Percentiles rank a stretch among this genome's conserved stretches.
These are phyloP conservation scores for Pyrgus malvae DNA, from an alignment of 2,888 invertebrate genomes.

Conservation along the genomic window DNA sequence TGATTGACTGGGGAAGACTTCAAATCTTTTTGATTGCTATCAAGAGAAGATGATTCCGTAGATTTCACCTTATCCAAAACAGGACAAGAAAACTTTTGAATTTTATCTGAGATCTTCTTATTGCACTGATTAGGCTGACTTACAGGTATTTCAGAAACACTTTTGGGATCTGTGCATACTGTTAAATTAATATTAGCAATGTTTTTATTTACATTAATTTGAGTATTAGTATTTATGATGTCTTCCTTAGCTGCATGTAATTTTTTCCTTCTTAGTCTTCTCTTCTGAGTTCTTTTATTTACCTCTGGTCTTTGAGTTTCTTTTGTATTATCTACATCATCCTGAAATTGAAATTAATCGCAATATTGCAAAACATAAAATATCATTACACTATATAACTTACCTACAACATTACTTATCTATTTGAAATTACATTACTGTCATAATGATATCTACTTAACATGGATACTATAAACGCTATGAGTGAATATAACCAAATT, in stretches of 20 bases:
- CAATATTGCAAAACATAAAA: neutral
- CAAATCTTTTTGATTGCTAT: neutral
- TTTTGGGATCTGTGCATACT: neutral
- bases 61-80: neutral
- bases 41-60: neutral
- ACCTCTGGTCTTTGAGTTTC: neutral
- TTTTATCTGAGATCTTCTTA: neutral
- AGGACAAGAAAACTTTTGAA: neutral
- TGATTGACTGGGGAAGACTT: no score
- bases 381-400: no score
- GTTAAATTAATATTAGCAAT: neutral
- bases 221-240: neutral
- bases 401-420: no score
- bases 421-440: no score
- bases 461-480: no score
- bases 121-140: neutral
- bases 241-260: constrained; percentile 38
- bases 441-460: no score
- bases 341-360: constrained; percentile 10
- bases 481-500: no score
- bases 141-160: neutral
- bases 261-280: constrained; percentile 55
- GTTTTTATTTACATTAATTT: neutral
- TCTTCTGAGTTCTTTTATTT: constrained; percentile 44
- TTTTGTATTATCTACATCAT: neutral